Base-by-base conservation (phyloP, 2,888 invertebrate species). In the Cryptus viduatorius region DNA sequence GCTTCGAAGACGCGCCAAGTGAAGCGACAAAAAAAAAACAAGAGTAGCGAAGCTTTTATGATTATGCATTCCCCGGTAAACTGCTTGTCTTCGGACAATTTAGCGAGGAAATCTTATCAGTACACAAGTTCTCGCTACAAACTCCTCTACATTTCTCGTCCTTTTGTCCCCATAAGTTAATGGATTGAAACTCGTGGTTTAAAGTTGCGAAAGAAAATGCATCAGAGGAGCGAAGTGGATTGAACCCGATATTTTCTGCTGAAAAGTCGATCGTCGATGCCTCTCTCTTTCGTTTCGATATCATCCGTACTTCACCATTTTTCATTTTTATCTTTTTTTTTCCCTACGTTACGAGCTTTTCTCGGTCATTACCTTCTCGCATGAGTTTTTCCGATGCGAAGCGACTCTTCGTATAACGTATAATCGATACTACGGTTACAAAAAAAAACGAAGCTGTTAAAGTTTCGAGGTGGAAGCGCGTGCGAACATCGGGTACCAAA, bases 391-490 rank as follows among this genome's bases (percentile, higher is more conserved):
- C 16, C 46, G 37, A 7, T 7, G 14, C 31, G 12, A 8, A 12
- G 44, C 19, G 10, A 1, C n/a, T 3, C 14, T 7, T n/a, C 46
- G 44, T 12, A 50, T 50, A 44, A 59, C 44, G 71, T 42, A 61
- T 72, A 80, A 80, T 84, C 83, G 80, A 84, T 84, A 44, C 12
- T 29, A 7, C 56, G 42, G 44, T 64, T 16, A 10, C 64, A 19
- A 50, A 79, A 80, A 42, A 31, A 31, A 56, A 71, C 14, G 42
- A 0, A 48, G 64, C 37, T 50, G 75, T 76, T 81, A 81, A 76
- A 71, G 14, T 64, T 16, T 53, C 24, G 3, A 24, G 12, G 12
- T 56, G 44, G n/a, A 69, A 14, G 53, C 44, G 50, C 56, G 42
- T 8, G 50, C 67, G 48, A 16, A 8, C 44, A 59, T 56, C 68